Conservation (phyloP, 2,113 vertebrate genomes). For the Corynorhinus townsendii region DNA sequence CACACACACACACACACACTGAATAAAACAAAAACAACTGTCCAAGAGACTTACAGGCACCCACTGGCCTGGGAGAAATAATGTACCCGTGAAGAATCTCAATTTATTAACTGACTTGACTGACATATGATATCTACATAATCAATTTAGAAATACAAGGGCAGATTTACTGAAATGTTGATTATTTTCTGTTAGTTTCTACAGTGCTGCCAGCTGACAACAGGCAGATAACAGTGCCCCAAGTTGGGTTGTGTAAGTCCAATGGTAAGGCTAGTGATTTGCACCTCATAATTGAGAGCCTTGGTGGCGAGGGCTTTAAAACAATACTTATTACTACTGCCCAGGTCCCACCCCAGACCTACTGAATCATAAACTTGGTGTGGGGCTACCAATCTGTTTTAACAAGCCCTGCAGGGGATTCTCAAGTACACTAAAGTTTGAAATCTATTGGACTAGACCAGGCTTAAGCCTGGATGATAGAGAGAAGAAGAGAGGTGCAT, state of each 20-base stretch:
- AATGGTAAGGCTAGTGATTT: background rate
- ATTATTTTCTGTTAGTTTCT: background rate
- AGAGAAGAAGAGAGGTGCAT: background rate
- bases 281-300: background rate
- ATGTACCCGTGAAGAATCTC: conserved; percentile 13
- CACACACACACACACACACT: background rate
- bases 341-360: background rate
- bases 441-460: background rate
- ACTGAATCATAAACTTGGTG: conserved; percentile 6
- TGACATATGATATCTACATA: background rate
- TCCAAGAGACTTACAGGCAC: background rate
- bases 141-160: conserved; percentile 25
- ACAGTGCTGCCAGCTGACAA: background rate
- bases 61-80: background rate
- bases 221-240: background rate
- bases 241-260: background rate
- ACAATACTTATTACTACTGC: background rate
- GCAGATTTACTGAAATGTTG: background rate
- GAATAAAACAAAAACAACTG: background rate
- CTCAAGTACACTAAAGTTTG: background rate
- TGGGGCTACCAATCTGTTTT: background rate
- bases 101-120: conserved; percentile 6
- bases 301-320: background rate
- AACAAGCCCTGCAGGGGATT: background rate
- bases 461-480: background rate